Evolutionary conservation across 2,797 vertebrate species (phyloP).

Genomic region (Orestias chungarensis): DNA sequence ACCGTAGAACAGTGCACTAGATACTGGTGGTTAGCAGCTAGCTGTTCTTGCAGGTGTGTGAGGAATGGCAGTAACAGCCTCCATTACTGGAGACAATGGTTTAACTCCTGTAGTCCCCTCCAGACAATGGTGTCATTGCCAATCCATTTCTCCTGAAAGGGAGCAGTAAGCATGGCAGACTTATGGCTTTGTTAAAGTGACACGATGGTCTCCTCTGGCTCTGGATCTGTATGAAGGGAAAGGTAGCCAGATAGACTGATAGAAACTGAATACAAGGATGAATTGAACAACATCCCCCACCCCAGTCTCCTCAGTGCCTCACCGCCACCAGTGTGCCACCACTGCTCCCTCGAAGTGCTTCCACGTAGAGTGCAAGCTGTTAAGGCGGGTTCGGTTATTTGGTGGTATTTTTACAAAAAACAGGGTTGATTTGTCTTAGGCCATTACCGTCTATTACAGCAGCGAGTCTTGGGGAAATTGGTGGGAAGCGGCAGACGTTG

Average conservation of each 20-base stretch:
- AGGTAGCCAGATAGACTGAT: conserved; percentile 63
- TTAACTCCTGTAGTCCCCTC: conserved; percentile 73
- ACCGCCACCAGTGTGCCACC: conserved; percentile 26
- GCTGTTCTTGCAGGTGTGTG: conserved; percentile 76
- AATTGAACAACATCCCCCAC: conserved; percentile 52
- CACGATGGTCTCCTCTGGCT: conserved; percentile 72
- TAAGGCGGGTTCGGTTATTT: conserved; percentile 79
- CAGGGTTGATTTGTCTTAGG: conserved; percentile 97
- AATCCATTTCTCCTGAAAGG: conserved; percentile 80
- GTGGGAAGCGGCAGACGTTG: conserved; percentile 99
- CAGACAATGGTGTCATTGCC: conserved; percentile 79
- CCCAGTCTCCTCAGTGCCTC: conserved; percentile 10
- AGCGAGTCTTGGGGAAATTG: conserved; percentile 92
- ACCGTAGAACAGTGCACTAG: conserved; percentile 62
- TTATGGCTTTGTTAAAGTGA: conserved; percentile 78
- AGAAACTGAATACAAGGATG: conserved; percentile 59
- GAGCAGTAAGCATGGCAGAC: conserved; percentile 80
- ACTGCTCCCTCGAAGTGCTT: conserved; percentile 43
- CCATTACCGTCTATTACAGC: conserved; percentile 99
- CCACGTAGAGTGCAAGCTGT: conserved; percentile 70
- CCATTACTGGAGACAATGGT: conserved; percentile 76
- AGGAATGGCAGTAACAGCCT: conserved; percentile 76
- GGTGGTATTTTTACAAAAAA: conserved; percentile 95
- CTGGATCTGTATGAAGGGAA: conserved; percentile 60
- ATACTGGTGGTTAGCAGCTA: conserved; percentile 76